Evolutionary conservation across 1,140 invertebrate species (phyloP).

Genomic region (Ips typographus): DNA sequence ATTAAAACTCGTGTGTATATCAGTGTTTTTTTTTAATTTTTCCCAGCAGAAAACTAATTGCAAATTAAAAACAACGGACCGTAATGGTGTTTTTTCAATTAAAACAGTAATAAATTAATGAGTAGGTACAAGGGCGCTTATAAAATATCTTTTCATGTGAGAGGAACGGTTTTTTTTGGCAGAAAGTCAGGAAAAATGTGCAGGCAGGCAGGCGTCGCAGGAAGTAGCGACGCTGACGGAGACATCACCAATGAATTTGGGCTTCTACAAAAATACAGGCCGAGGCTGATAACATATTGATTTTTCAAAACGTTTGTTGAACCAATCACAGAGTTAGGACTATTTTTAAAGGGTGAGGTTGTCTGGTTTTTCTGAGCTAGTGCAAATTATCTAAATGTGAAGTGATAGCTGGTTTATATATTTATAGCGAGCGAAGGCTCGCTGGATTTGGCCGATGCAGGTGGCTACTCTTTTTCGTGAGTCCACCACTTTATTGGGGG

Average conservation of each 20-base stretch:
- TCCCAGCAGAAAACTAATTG: too few relatives aligned
- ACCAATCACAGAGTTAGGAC: slow-evolving; percentile 53
- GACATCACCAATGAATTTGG: slow-evolving; percentile 49
- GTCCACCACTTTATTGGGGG: slow-evolving; percentile 66
- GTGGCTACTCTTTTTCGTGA: slow-evolving; percentile 70
- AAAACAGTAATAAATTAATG: too few relatives aligned
- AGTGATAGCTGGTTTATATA: slow-evolving; percentile 43
- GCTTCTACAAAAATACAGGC: slow-evolving; percentile 52
- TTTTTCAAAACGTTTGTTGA: slow-evolving; percentile 55
- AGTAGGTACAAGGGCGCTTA: too few relatives aligned
- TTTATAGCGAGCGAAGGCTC: slow-evolving; percentile 46
- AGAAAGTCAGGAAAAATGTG: slow-evolving; percentile 38
- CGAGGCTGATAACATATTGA: slow-evolving; percentile 53
- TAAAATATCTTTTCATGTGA: too few relatives aligned
- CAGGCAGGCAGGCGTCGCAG: slow-evolving; percentile 45
- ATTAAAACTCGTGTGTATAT: too few relatives aligned
- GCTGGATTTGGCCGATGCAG: slow-evolving; percentile 58
- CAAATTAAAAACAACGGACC: too few relatives aligned
- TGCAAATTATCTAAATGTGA: slow-evolving; percentile 45
- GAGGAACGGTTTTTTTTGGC: too few relatives aligned
- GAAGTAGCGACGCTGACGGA: slow-evolving; percentile 50
- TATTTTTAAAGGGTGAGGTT: slow-evolving; percentile 56
- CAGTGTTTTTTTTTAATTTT: too few relatives aligned
- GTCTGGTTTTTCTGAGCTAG: slow-evolving; percentile 50
- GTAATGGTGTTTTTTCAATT: too few relatives aligned